These are phyloP conservation scores for Acronicta psi DNA, from an alignment of 2,888 invertebrate species.

Conservation along the genomic window DNA sequence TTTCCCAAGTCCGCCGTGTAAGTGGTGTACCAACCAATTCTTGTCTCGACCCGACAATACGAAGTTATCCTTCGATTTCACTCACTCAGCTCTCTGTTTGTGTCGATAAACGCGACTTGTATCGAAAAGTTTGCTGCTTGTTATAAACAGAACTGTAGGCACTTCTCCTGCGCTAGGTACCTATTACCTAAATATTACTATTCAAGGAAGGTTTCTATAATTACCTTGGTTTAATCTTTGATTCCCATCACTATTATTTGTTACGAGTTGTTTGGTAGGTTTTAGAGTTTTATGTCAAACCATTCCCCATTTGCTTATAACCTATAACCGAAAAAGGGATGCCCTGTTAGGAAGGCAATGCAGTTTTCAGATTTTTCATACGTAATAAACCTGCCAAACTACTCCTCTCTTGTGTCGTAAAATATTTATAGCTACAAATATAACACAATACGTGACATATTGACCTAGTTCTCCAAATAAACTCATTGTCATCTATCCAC, in stretches of 20 bases:
- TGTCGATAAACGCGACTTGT: slow-evolving; percentile 49
- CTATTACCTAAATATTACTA: no score
- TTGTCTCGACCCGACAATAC: slow-evolving; percentile 56
- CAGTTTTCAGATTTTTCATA: no score
- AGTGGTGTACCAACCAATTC: slow-evolving; percentile 38
- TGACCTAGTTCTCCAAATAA: slow-evolving; percentile 9
- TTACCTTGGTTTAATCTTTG: slow-evolving; percentile 40
- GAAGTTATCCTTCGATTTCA: slow-evolving; percentile 69
- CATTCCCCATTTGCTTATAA: no score
- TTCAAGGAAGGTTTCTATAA: slow-evolving; percentile 28
- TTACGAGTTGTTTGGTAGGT: no score
- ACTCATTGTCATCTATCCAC: slow-evolving; percentile 1
- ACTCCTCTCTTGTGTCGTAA: no score
- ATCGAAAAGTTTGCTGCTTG: slow-evolving; percentile 46
- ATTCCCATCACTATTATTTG: slow-evolving; percentile 38
- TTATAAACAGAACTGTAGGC: slow-evolving; percentile 43
- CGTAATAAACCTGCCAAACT: no score
- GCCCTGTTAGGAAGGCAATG: no score
- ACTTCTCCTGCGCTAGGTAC: slow-evolving; percentile 19
- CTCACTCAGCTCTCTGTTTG: slow-evolving; percentile 58
- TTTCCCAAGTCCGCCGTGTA: slow-evolving; percentile 30
- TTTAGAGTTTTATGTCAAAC: no score
- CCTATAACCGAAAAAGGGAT: no score
- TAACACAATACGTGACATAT: slow-evolving; percentile 5
- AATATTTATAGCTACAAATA: no score